Percentiles rank a stretch among this genome's conserved stretches.
phyloP scores from a whole-genome alignment of 2,113 vertebrate species.

The Petromus typicus region DNA sequence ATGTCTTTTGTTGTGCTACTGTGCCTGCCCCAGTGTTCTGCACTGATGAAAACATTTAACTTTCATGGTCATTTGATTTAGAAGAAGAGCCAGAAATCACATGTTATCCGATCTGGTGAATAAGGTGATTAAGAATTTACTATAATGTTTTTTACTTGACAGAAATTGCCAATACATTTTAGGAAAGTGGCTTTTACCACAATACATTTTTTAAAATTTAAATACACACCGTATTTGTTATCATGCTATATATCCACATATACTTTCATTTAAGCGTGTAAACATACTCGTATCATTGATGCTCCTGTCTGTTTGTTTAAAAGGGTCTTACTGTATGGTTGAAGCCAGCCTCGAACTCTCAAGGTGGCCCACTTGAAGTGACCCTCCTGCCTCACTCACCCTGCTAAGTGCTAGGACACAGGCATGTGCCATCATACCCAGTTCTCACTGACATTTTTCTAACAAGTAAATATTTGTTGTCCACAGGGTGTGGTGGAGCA shows the following conservation, averaged over 20 bases:
- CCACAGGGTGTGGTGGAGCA: too few relatives aligned
- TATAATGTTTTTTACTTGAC: background rate
- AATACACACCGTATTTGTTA: background rate
- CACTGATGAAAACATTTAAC: background rate
- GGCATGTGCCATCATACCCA: background rate
- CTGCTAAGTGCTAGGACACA: background rate
- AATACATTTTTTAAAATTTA: background rate
- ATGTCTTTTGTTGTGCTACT: background rate
- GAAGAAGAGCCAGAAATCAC: background rate
- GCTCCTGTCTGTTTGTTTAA: background rate
- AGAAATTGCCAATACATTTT: background rate
- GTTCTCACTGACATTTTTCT: background rate
- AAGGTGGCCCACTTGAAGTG: background rate
- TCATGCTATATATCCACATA: background rate
- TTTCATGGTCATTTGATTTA: background rate
- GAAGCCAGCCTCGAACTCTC: background rate
- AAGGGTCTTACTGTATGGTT: background rate
- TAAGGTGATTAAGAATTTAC: background rate
- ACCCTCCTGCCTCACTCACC: background rate
- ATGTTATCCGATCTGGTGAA: background rate
- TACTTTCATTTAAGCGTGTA: background rate
- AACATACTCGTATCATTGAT: background rate
- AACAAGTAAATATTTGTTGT: background rate
- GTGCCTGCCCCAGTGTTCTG: background rate
- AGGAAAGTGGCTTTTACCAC: background rate